Conservation (phyloP, 2,888 invertebrate species). For the Hydriomena furcata region DNA sequence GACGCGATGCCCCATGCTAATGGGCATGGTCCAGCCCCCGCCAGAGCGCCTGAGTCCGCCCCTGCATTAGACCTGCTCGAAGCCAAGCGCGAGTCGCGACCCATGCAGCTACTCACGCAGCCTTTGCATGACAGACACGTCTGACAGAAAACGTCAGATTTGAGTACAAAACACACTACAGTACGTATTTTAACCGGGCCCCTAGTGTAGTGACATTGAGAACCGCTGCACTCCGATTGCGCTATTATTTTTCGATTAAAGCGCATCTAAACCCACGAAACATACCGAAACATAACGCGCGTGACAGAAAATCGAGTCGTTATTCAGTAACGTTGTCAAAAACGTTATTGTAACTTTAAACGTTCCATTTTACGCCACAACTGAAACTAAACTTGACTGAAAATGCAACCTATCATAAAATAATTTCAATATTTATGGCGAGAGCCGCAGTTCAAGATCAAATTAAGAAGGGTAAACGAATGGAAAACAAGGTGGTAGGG, state of each 20-base stretch:
- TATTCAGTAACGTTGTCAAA: too few species aligned
- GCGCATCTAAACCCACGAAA: too few species aligned
- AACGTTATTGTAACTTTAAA: too few species aligned
- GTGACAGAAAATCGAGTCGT: too few species aligned
- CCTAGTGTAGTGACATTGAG: slow-evolving; percentile 1
- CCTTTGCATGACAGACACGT: slow-evolving; percentile 64
- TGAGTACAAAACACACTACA: slow-evolving; percentile 4
- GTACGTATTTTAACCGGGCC: slow-evolving; percentile 9
- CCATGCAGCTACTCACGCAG: slow-evolving; percentile 67
- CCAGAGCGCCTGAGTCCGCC: slow-evolving; percentile 15
- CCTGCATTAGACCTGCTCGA: slow-evolving; percentile 22
- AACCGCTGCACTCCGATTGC: too few species aligned
- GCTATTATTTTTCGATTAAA: too few species aligned
- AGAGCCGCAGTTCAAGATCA: not conserved
- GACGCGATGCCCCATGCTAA: slow-evolving; percentile 84
- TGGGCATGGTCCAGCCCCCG: slow-evolving; percentile 17
- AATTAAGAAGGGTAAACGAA: not conserved
- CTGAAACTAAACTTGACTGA: too few species aligned
- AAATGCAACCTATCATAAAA: too few species aligned
- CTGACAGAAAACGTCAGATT: slow-evolving; percentile 32
- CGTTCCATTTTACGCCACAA: too few species aligned
- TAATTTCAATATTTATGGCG: too few species aligned
- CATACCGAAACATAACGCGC: too few species aligned
- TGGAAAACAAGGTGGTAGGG: not conserved
- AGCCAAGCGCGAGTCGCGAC: slow-evolving; percentile 52